Evolutionary conservation across 2,888 invertebrate species (phyloP).

Genomic region (Gymnosoma rotundatum): DNA sequence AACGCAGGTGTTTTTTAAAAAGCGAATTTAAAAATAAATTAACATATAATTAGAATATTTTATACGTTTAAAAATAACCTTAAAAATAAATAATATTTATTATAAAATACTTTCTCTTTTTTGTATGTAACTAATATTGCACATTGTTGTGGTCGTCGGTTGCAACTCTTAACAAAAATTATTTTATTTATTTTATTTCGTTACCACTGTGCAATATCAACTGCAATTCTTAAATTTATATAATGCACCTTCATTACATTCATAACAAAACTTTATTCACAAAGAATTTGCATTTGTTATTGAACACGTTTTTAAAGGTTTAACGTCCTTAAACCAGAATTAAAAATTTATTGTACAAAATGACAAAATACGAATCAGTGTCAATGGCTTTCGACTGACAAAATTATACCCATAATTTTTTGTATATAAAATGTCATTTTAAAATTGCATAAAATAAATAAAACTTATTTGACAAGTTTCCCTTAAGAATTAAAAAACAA

Average conservation of each 20-base stretch:
- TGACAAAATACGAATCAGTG: not conserved
- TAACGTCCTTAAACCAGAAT: slow-evolving; percentile 26
- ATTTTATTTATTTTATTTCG: not conserved
- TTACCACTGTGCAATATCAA: slow-evolving; percentile 12
- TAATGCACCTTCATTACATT: not conserved
- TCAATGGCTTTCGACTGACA: not conserved
- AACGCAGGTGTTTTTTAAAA: slow-evolving; percentile 6
- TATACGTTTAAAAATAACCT: not conserved
- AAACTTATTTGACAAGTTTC: too few relatives aligned
- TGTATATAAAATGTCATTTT: too few relatives aligned
- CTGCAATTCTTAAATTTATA: not conserved
- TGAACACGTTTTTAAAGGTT: slow-evolving; percentile 37
- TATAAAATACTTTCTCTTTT: slow-evolving; percentile 15
- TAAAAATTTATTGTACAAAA: not conserved
- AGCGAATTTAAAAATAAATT: not conserved
- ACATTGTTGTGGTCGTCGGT: too few relatives aligned
- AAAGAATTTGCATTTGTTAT: not conserved
- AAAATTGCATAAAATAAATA: not conserved
- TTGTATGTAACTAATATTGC: not conserved
- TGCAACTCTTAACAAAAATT: not conserved
- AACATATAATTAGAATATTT: slow-evolving; percentile 14
- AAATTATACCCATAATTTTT: not conserved
- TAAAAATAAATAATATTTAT: not conserved
- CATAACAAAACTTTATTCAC: not conserved
- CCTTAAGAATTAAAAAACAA: too few relatives aligned